Evolutionary conservation across 1,140 invertebrate genomes (phyloP).

Genomic region (Eurosta solidaginis): DNA sequence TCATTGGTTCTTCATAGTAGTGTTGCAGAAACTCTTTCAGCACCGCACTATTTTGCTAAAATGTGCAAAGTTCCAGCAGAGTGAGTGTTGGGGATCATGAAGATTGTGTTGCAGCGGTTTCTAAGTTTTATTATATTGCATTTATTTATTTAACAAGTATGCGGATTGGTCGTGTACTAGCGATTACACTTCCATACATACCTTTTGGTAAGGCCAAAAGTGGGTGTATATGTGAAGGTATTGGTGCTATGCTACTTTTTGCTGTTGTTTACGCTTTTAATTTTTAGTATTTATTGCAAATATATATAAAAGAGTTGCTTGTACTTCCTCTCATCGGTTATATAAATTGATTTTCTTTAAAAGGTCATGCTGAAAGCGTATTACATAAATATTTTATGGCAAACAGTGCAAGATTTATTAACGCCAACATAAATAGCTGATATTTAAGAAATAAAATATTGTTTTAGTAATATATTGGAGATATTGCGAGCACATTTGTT

Average conservation of each 20-base stretch:
- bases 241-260: neutral
- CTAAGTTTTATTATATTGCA: slow-evolving; percentile 7
- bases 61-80: no score
- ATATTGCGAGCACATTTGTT: no score
- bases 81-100: neutral
- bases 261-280: neutral
- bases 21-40: no score
- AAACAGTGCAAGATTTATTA: neutral
- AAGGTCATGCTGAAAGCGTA: neutral
- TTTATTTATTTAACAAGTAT: neutral
- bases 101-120: neutral
- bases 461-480: no score
- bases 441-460: neutral
- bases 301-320: neutral
- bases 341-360: slow-evolving; percentile 20
- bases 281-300: neutral
- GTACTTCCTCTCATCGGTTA: neutral
- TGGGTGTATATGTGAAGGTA: neutral
- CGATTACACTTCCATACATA: neutral
- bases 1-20: neutral
- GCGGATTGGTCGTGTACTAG: neutral
- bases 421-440: no score
- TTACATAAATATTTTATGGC: slow-evolving; percentile 1
- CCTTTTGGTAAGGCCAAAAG: neutral
- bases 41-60: no score